Conservation (phyloP, 2,888 invertebrate genomes). For the Protophormia terraenovae region DNA sequence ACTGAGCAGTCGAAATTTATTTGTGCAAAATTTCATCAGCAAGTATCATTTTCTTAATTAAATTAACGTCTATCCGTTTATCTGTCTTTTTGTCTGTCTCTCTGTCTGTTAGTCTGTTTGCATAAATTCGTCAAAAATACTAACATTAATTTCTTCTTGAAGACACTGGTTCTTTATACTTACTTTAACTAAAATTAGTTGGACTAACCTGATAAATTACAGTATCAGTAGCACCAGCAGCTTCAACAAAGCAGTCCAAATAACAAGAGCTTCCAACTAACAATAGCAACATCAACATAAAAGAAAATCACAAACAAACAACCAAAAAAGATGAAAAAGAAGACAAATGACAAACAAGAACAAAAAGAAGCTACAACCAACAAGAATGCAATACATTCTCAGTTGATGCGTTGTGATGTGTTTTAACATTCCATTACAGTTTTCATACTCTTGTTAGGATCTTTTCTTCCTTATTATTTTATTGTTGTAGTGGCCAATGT, state of each 20-base stretch:
- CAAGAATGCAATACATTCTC: slow-evolving; percentile 44
- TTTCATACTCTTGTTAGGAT: slow-evolving; percentile 20
- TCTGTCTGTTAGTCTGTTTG: no score
- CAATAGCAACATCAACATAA: not conserved
- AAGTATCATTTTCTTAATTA: no score
- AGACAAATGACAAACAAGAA: not conserved
- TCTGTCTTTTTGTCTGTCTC: no score
- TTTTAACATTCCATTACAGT: slow-evolving; percentile 40
- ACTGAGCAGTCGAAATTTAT: no score
- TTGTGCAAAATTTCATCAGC: no score
- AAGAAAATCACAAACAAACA: not conserved
- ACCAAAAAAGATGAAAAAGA: not conserved
- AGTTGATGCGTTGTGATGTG: slow-evolving; percentile 57
- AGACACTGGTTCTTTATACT: no score
- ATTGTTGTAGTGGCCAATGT: not conserved
- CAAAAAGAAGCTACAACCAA: slow-evolving; percentile 25
- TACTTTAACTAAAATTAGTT: not conserved
- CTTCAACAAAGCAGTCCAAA: not conserved
- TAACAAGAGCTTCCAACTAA: not conserved
- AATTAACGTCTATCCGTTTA: no score
- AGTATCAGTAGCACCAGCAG: slow-evolving; percentile 20
- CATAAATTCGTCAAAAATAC: no score
- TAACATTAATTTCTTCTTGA: no score
- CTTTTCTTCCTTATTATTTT: not conserved
- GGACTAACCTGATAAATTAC: not conserved